These are phyloP conservation scores for Leontopithecus rosalia DNA, from an alignment of 2,797 vertebrate species.

Conservation along the genomic window DNA sequence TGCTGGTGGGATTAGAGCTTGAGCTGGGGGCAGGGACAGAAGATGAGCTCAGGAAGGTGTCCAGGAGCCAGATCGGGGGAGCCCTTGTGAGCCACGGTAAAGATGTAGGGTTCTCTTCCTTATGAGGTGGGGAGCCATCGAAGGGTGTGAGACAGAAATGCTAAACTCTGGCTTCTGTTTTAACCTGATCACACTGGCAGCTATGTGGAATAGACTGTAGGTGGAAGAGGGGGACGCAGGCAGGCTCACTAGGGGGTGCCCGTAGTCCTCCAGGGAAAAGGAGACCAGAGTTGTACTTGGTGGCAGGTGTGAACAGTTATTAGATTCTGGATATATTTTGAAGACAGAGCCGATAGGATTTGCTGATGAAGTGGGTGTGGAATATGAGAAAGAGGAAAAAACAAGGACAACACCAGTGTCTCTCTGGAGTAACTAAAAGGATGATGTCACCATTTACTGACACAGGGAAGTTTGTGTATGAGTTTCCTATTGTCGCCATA, in stretches of 20 bases:
- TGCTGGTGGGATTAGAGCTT: background rate
- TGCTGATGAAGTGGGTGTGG: background rate
- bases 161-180: background rate
- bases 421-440: background rate
- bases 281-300: background rate
- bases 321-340: background rate
- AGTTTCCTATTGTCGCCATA: background rate
- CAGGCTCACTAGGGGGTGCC: background rate
- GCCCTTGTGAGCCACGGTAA: background rate
- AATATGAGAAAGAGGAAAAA: background rate
- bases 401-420: background rate
- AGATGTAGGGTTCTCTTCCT: background rate
- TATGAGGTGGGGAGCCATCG: background rate
- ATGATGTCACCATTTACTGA: background rate
- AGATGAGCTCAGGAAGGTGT: background rate
- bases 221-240: background rate
- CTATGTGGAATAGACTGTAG: too few species aligned
- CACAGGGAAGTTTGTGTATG: background rate
- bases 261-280: background rate
- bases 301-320: background rate
- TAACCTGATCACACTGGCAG: background rate
- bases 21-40: background rate
- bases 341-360: background rate
- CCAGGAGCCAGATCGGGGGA: accelerated
- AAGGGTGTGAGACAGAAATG: background rate